A percentile compares a stretch with the other conserved stretches of the same genome.
These are phyloP conservation scores for Lypha dubia DNA, from an alignment of 2,888 invertebrate species.

Conservation along the genomic window DNA sequence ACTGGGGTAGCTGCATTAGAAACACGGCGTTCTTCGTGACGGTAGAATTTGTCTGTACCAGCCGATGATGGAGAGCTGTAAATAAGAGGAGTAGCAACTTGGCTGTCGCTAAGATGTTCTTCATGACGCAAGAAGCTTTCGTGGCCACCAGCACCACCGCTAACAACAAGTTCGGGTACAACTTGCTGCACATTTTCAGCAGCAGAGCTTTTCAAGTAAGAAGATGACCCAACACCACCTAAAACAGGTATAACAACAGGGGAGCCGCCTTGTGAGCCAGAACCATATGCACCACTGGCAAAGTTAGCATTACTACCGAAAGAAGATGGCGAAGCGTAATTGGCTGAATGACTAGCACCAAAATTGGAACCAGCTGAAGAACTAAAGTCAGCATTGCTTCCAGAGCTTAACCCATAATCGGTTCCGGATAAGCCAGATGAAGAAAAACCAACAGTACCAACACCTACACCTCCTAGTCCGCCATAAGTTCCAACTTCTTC, in stretches of 20 bases:
- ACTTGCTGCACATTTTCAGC: slow-evolving; percentile 73
- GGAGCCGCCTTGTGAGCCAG: slow-evolving; percentile 73
- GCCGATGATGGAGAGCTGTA: slow-evolving; percentile 65
- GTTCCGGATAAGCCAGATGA: slow-evolving; percentile 69
- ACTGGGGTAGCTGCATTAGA: slow-evolving; percentile 66
- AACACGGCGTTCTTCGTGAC: slow-evolving; percentile 70
- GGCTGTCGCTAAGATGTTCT: slow-evolving; percentile 67
- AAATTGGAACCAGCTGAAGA: slow-evolving; percentile 52
- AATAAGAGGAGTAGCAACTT: slow-evolving; percentile 62
- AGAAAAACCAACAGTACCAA: slow-evolving; percentile 75
- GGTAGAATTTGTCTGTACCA: slow-evolving; percentile 72
- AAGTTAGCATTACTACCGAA: slow-evolving; percentile 63
- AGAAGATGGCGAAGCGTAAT: slow-evolving; percentile 74
- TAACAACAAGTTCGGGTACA: slow-evolving; percentile 73
- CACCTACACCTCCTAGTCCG: slow-evolving; percentile 75
- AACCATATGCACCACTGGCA: slow-evolving; percentile 74
- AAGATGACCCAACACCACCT: slow-evolving; percentile 74
- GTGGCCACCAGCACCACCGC: slow-evolving; percentile 72
- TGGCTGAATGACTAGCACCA: slow-evolving; percentile 74
- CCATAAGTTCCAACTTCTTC: slow-evolving; percentile 77
- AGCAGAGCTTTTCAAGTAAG: slow-evolving; percentile 68
- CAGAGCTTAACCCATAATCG: slow-evolving; percentile 18
- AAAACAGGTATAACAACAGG: slow-evolving; percentile 76
- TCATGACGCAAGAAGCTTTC: slow-evolving; percentile 71
- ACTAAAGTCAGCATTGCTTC: slow-evolving; percentile 35